Conservation (phyloP, 2,113 vertebrate species). For the Sterrhoptilus dennistouni region DNA sequence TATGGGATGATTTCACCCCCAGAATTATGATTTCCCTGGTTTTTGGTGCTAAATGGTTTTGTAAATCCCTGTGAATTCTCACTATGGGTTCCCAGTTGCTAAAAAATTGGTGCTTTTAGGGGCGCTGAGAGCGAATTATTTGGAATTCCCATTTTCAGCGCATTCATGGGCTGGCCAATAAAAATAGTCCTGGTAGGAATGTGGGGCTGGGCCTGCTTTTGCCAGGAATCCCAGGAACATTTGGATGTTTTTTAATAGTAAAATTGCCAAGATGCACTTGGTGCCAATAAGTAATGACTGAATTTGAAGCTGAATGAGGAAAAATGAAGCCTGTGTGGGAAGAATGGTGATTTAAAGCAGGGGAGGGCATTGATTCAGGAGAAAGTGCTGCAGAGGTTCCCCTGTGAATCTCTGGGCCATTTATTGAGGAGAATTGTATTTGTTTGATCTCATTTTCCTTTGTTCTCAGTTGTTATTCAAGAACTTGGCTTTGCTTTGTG, state of each 20-base stretch:
- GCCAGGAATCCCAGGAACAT: background rate
- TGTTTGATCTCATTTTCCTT: background rate
- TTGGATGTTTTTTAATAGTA: background rate
- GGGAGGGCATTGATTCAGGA: background rate
- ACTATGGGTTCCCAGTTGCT: background rate
- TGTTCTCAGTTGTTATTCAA: background rate
- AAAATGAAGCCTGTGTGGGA: background rate
- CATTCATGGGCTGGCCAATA: background rate
- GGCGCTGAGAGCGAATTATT: background rate
- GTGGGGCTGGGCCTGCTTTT: background rate
- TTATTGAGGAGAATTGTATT: background rate
- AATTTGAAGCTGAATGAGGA: background rate
- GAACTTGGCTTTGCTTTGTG: background rate
- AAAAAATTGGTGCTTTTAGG: background rate
- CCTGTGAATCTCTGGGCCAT: background rate
- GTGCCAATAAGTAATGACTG: background rate
- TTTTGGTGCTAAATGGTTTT: background rate
- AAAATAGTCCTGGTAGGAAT: background rate
- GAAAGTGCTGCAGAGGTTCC: background rate
- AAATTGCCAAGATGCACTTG: background rate
- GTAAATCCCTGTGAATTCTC: background rate
- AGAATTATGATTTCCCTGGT: rapidly evolving
- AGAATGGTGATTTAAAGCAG: background rate
- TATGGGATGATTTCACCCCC: background rate
- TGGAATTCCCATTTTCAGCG: background rate